phyloP scores from a whole-genome alignment of 2,888 invertebrate genomes.

The Hymenopus coronatus region DNA sequence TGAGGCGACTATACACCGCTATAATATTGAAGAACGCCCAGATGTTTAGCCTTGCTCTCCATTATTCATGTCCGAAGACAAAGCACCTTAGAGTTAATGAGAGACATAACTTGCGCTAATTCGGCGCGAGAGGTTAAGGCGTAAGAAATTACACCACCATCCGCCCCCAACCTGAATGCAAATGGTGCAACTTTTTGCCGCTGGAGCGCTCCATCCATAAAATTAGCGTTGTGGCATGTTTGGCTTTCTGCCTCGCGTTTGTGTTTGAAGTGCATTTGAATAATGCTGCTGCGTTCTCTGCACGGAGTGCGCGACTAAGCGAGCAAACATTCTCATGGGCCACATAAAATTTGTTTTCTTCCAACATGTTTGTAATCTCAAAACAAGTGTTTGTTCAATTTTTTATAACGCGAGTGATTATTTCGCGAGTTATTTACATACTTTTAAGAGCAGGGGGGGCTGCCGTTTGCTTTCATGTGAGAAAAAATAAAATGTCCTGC shows the following conservation, averaged over 20 bases:
- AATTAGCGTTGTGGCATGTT: not conserved
- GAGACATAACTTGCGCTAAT: not conserved
- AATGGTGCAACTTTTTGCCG: not conserved
- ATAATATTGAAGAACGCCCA: too few relatives aligned
- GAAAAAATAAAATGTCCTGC: too few relatives aligned
- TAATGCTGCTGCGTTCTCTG: not conserved
- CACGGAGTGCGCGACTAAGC: not conserved
- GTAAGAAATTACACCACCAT: not conserved
- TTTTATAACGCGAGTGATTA: too few relatives aligned
- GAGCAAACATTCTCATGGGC: too few relatives aligned
- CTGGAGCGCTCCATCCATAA: not conserved
- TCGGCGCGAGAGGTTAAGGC: not conserved
- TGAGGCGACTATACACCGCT: too few relatives aligned
- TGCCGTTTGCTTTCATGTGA: too few relatives aligned
- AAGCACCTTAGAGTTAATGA: not conserved
- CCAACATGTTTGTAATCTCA: too few relatives aligned
- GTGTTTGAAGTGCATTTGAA: not conserved
- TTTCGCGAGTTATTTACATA: too few relatives aligned
- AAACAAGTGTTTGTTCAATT: too few relatives aligned
- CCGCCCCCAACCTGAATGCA: not conserved
- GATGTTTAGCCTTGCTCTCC: too few relatives aligned
- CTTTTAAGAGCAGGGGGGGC: too few relatives aligned
- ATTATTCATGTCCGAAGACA: not conserved
- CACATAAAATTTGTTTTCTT: too few relatives aligned
- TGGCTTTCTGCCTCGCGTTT: not conserved